Evolutionary conservation across 2,113 vertebrate species (phyloP), one percentile per base, ranked within the genome.

Genomic region (Phyllostomus discolor): DNA sequence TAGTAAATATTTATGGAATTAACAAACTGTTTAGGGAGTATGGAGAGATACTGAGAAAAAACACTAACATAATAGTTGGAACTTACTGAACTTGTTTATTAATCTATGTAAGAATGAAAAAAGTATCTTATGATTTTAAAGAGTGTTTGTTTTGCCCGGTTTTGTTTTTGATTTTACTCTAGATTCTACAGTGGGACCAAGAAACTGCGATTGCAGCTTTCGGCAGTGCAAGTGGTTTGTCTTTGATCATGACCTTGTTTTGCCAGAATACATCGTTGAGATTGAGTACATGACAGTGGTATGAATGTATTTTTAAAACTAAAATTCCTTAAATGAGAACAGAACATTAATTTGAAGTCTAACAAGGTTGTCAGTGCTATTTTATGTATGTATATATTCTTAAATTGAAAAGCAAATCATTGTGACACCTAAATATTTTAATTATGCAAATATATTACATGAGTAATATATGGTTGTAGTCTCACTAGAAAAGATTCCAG

Each of bases 221-320:
- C 84, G 97, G 48, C 98, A 98, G 84, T 98, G 93, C 83, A 98
- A 99, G 96, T 99, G 99, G 98, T 98, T 99, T 97, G 97, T 99
- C 88, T 99, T 99, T 96, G 98, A 99, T 82, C 98, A 97, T 88
- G 98, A 99, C 31, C 98, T 99, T 22, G 96, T 99, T 90, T 97
- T 99, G 95, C 99, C 99, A 26, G 99, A 99, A 97, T 99, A 99
- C 96, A 59, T 99, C 46, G 97, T 99, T 80, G 98, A 98, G 95
- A 99, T 99, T 98, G 98, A 99, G 93, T 99, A 99, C 26, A 28
- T 98, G 95, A 98, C 98, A 7, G 83, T 94, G 98, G 99, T 99
- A 96, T 50, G 97, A 81, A 85, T 93, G 57, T 90, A 73, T 73
- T 90, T 96, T 94, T 81, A 66, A 88, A 95, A 33, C 8, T 87